Percentiles rank a stretch among this genome's conserved stretches.
phyloP scores from a whole-genome alignment of 1,140 invertebrate species.

The Drosophila pallidifrons region DNA sequence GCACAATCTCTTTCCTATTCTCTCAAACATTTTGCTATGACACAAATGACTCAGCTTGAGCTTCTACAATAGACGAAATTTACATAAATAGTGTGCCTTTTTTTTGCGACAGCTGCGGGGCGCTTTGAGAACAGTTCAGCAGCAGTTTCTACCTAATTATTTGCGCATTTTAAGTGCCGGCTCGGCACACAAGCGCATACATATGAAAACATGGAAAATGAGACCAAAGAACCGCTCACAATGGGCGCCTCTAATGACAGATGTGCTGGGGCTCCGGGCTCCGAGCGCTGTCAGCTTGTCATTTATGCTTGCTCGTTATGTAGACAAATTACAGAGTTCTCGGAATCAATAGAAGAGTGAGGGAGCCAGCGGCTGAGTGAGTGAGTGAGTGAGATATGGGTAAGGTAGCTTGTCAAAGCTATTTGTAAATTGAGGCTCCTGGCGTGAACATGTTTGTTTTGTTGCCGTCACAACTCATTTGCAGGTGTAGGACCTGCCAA shows the following conservation, averaged over 20 bases:
- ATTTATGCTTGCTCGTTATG: constrained; percentile 48
- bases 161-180: constrained; percentile 74
- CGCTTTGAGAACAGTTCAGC: constrained; percentile 30
- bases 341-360: constrained; percentile 46
- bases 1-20: constrained; percentile 42
- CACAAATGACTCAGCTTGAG: constrained; percentile 62
- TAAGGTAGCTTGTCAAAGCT: constrained; percentile 27
- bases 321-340: constrained; percentile 46
- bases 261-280: constrained; percentile 19
- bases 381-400: not conserved
- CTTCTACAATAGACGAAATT: constrained; percentile 57
- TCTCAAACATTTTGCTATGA: constrained; percentile 44
- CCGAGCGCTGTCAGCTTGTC: constrained; percentile 12
- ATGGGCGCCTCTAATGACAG: constrained; percentile 54
- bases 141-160: constrained; percentile 66
- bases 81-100: constrained; percentile 52
- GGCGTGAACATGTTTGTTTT: constrained; percentile 25
- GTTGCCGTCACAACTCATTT: constrained; percentile 10
- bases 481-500: constrained; percentile 6
- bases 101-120: constrained; percentile 37
- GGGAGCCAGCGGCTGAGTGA: not conserved
- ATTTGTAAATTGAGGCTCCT: constrained; percentile 35
- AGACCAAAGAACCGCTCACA: constrained; percentile 49
- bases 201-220: constrained; percentile 13
- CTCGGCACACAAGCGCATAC: constrained; percentile 25